Evolutionary conservation across 2,888 invertebrate species (phyloP).

Genomic region (Tribolium freemani): DNA sequence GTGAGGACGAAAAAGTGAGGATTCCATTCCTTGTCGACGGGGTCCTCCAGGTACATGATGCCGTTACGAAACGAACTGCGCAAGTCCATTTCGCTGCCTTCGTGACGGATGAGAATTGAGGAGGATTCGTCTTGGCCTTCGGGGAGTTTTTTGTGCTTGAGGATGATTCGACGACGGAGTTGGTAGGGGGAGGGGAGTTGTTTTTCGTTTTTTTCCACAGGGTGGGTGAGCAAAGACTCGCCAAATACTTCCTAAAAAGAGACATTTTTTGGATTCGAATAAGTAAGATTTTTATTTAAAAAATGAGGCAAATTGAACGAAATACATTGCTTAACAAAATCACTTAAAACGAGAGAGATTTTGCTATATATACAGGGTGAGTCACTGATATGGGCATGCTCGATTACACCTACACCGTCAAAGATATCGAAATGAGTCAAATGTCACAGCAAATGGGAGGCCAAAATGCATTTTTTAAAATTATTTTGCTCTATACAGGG

Average conservation of each 20-base stretch:
- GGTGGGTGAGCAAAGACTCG: conserved; percentile 84
- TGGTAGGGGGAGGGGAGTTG: conserved; percentile 87
- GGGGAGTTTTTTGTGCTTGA: conserved; percentile 95
- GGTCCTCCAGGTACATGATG: conserved; percentile 89
- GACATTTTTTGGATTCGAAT: neutral
- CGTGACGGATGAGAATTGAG: conserved; percentile 71
- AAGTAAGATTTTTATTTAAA: neutral
- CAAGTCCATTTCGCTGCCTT: conserved; percentile 81
- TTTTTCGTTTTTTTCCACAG: conserved; percentile 83
- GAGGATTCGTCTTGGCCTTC: conserved; percentile 84
- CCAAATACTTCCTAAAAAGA: conserved; percentile 81
- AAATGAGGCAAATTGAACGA: too few species aligned
- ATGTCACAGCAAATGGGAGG: too few species aligned
- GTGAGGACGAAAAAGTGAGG: conserved; percentile 95
- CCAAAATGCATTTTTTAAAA: too few species aligned
- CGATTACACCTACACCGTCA: too few species aligned
- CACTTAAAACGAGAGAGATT: too few species aligned
- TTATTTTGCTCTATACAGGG: too few species aligned
- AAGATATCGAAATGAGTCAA: too few species aligned
- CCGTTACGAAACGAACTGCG: conserved; percentile 91
- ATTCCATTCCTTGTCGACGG: conserved; percentile 90
- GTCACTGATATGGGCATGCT: too few species aligned
- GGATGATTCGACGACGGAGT: conserved; percentile 81
- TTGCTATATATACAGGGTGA: too few species aligned
- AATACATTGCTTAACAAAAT: too few species aligned